phyloP scores from a whole-genome alignment of 1,140 invertebrate genomes.

The Scaptomyza graminum region DNA sequence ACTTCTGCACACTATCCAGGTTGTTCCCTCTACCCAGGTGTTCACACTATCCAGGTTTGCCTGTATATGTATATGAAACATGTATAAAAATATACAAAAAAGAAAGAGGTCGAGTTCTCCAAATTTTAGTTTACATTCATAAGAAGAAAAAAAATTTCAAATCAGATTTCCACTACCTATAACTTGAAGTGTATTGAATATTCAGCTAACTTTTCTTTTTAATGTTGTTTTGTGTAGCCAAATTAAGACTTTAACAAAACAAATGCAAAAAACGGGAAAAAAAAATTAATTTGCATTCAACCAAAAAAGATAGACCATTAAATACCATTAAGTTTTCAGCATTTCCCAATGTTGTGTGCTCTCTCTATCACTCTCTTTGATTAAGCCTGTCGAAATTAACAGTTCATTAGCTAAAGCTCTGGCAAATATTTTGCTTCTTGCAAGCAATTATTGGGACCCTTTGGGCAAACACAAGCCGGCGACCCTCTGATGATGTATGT shows the following conservation, averaged over 20 bases:
- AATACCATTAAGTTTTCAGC: constrained; percentile 65
- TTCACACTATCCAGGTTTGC: too few relatives aligned
- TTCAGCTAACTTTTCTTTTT: constrained; percentile 22
- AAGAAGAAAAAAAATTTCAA: too few relatives aligned
- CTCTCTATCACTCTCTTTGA: background rate
- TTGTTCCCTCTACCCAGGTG: too few relatives aligned
- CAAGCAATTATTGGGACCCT: constrained; percentile 39
- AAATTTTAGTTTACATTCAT: too few relatives aligned
- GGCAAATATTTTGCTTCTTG: constrained; percentile 64
- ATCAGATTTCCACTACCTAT: background rate
- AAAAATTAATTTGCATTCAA: constrained; percentile 40
- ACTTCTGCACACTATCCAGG: too few relatives aligned
- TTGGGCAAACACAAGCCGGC: constrained; percentile 19
- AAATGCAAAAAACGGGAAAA: constrained; percentile 54
- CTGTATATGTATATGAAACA: too few relatives aligned
- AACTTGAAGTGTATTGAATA: constrained; percentile 2
- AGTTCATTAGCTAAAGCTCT: constrained; percentile 73
- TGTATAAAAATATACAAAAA: too few relatives aligned
- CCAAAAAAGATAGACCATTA: constrained; percentile 51
- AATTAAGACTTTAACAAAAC: constrained; percentile 76
- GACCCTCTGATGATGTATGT: constrained; percentile 43
- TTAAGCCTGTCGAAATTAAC: constrained; percentile 62
- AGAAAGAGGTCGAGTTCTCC: too few relatives aligned
- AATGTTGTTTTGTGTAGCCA: constrained; percentile 35
- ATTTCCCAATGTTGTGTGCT: constrained; percentile 6